phyloP scores from a whole-genome alignment of 2,113 vertebrate genomes.

The Eulacestoma nigropectus region DNA sequence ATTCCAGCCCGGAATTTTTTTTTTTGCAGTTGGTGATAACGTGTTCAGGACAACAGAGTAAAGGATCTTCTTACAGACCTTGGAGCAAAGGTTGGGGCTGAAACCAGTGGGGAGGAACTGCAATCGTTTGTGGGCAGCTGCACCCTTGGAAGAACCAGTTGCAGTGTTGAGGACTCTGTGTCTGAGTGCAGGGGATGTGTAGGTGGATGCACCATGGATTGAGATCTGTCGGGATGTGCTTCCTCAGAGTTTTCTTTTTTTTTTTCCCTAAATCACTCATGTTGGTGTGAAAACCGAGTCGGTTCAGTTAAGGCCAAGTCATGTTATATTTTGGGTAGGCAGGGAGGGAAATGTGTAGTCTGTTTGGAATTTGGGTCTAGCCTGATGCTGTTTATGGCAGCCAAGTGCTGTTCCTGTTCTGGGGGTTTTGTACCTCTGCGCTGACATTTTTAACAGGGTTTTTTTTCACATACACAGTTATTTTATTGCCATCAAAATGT shows the following conservation, averaged over 20 bases:
- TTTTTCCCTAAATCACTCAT: neutral
- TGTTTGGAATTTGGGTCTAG: slow-evolving; percentile 38
- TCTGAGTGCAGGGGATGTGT: neutral
- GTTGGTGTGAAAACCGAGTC: slow-evolving; percentile 3
- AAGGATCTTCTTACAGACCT: neutral
- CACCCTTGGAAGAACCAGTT: neutral
- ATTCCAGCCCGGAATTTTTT: neutral
- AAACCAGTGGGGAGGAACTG: neutral
- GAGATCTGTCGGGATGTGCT: neutral
- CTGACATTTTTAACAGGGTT: neutral
- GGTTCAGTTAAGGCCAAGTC: slow-evolving; percentile 9
- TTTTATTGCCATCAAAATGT: neutral
- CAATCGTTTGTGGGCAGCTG: neutral
- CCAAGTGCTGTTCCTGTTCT: neutral
- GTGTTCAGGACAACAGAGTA: neutral
- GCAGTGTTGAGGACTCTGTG: neutral
- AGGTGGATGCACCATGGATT: neutral
- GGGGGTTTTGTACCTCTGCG: neutral
- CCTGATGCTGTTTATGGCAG: slow-evolving; percentile 4
- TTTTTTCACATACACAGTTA: neutral
- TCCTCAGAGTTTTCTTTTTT: neutral
- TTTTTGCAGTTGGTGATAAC: slow-evolving; percentile 23
- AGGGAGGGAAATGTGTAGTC: slow-evolving; percentile 5
- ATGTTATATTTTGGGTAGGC: slow-evolving; percentile 18
- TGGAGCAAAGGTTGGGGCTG: neutral